Percentiles rank a stretch among this genome's conserved stretches.
These are phyloP conservation scores for Disparrhopalites patrizii DNA, from an alignment of 2,888 invertebrate genomes.

Conservation along the genomic window DNA sequence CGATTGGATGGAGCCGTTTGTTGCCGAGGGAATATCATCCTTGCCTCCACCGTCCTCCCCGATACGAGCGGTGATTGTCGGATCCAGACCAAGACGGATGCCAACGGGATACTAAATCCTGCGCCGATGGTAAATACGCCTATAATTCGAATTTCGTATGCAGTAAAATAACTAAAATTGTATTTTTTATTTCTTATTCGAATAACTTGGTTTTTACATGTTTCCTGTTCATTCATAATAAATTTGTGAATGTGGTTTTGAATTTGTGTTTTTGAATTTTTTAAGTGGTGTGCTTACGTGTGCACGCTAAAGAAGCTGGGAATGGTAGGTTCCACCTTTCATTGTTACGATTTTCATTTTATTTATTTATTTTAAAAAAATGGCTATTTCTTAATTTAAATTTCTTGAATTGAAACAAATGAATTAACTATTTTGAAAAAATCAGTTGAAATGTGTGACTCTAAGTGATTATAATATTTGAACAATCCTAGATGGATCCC, in stretches of 20 bases:
- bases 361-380: neutral
- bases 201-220: too few species aligned
- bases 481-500: slow-evolving; percentile 28
- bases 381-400: neutral
- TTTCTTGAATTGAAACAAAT: neutral
- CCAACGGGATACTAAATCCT: slow-evolving; percentile 33
- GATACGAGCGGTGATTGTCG: slow-evolving; percentile 38
- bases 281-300: slow-evolving; percentile 41
- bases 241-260: neutral
- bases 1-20: slow-evolving; percentile 35
- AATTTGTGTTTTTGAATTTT: slow-evolving; percentile 1
- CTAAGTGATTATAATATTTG: too few species aligned
- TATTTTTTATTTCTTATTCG: too few species aligned
- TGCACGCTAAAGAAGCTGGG: slow-evolving; percentile 37
- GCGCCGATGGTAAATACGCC: slow-evolving; percentile 30
- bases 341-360: neutral
- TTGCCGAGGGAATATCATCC: slow-evolving; percentile 37
- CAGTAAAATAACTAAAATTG: too few species aligned
- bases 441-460: too few species aligned
- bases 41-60: slow-evolving; percentile 33
- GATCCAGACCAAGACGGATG: slow-evolving; percentile 34
- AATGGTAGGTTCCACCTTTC: slow-evolving; percentile 29
- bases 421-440: too few species aligned
- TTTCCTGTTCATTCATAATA: neutral
- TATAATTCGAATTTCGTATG: too few species aligned